Evolutionary conservation across 1,140 invertebrate genomes (phyloP).

Genomic region (Ceratina japonica): DNA sequence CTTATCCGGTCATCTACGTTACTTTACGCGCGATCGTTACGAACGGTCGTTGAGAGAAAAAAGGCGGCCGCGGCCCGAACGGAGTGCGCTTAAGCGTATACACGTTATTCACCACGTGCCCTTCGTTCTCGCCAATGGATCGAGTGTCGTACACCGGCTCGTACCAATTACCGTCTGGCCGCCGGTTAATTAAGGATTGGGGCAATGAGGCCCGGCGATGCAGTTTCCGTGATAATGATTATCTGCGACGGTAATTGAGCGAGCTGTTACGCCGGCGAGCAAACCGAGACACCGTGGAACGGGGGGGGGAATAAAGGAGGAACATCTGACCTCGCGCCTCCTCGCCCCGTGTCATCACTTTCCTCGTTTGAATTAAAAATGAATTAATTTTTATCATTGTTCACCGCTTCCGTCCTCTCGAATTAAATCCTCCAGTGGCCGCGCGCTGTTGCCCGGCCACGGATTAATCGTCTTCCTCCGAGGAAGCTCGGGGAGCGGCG

Average conservation of each 20-base stretch:
- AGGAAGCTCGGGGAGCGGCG: not conserved
- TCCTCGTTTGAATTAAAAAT: not conserved
- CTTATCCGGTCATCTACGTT: conserved; percentile 11
- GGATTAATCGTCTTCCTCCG: conserved; percentile 1
- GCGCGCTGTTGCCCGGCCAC: not conserved
- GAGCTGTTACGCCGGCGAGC: conserved; percentile 49
- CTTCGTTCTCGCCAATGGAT: conserved; percentile 55
- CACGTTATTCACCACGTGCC: conserved; percentile 43
- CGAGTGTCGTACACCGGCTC: conserved; percentile 57
- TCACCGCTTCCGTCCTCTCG: not conserved
- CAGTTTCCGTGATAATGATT: conserved; percentile 74
- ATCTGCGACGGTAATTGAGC: conserved; percentile 73
- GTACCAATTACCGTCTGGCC: conserved; percentile 70
- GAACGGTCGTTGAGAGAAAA: not conserved
- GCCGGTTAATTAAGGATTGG: conserved; percentile 74
- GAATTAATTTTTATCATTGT: too few relatives aligned
- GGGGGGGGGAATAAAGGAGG: not conserved
- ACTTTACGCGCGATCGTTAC: conserved; percentile 19
- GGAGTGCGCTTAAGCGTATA: not conserved
- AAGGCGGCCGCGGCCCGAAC: too few relatives aligned
- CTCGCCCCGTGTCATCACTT: not conserved
- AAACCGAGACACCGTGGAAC: not conserved
- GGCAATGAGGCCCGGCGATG: conserved; percentile 73
- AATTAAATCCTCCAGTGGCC: not conserved
- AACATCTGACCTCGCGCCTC: not conserved